Percentiles rank a stretch among this genome's conserved stretches.
Conservation (phyloP, 2,113 vertebrate genomes). For the Alces alces region DNA sequence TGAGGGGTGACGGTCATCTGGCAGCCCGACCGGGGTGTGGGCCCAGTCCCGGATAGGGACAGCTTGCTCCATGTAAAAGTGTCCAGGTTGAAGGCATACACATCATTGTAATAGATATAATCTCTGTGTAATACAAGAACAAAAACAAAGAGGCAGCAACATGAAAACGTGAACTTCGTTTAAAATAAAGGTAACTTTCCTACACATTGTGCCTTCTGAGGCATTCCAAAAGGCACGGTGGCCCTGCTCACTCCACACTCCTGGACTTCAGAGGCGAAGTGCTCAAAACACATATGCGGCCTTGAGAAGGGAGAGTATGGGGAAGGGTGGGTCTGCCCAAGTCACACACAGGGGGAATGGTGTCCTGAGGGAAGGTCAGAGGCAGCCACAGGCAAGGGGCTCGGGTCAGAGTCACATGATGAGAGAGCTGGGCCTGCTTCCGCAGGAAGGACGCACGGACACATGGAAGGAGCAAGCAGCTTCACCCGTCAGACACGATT, state of each 20-base stretch:
- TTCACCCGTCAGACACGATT: fast-evolving
- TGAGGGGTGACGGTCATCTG: slow-evolving; percentile 87
- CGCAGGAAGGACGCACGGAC: not conserved
- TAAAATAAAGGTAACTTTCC: not conserved
- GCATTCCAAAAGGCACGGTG: fast-evolving
- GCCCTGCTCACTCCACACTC: not conserved
- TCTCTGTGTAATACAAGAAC: slow-evolving; percentile 80
- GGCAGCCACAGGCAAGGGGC: not conserved
- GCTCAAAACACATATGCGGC: not conserved
- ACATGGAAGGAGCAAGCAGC: fast-evolving
- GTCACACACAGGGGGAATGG: not conserved
- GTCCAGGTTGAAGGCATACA: slow-evolving; percentile 92
- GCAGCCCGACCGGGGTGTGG: slow-evolving; percentile 90
- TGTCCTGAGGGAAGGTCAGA: not conserved
- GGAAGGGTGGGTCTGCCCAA: not conserved
- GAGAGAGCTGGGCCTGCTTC: not conserved
- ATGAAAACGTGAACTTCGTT: too few relatives aligned
- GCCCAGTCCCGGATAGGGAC: slow-evolving; percentile 82
- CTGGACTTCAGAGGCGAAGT: too few relatives aligned
- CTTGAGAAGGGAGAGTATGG: not conserved
- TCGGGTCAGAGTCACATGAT: not conserved
- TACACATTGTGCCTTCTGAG: not conserved
- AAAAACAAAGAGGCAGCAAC: not conserved
- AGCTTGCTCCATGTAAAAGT: slow-evolving; percentile 90
- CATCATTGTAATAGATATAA: slow-evolving; percentile 95